These are phyloP conservation scores for Limnephilus lunatus DNA, from an alignment of 2,888 invertebrate genomes.

Conservation along the genomic window DNA sequence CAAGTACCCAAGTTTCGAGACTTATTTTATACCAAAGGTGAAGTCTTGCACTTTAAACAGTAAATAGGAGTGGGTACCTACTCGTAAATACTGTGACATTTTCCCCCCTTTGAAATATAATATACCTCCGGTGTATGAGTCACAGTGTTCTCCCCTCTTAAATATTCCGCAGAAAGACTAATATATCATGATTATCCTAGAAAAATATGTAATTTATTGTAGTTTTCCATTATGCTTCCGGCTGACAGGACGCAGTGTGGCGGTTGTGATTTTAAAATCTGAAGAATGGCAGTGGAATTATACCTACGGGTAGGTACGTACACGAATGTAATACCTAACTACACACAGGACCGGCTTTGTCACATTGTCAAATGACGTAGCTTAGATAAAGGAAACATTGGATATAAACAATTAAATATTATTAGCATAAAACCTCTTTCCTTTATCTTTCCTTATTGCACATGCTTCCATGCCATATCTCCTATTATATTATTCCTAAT, in stretches of 20 bases:
- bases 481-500: too few relatives aligned
- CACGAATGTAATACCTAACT: not conserved
- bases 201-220: slow-evolving; percentile 53
- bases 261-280: slow-evolving; percentile 10
- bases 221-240: slow-evolving; percentile 52
- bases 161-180: slow-evolving; percentile 24
- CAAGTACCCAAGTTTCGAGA: not conserved
- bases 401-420: too few relatives aligned
- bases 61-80: not conserved
- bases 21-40: not conserved
- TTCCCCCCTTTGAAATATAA: not conserved
- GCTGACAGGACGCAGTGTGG: not conserved
- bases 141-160: not conserved
- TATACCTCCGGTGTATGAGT: not conserved
- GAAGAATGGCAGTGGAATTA: not conserved
- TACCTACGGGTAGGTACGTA: not conserved
- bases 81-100: not conserved
- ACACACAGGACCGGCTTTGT: not conserved
- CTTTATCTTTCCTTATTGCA: too few relatives aligned
- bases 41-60: not conserved
- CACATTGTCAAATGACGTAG: too few relatives aligned
- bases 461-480: too few relatives aligned
- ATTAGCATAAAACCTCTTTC: too few relatives aligned
- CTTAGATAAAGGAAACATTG: too few relatives aligned
- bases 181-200: slow-evolving; percentile 56